phyloP scores from a whole-genome alignment of 2,113 vertebrate species.

The Lichenostomus cassidix region DNA sequence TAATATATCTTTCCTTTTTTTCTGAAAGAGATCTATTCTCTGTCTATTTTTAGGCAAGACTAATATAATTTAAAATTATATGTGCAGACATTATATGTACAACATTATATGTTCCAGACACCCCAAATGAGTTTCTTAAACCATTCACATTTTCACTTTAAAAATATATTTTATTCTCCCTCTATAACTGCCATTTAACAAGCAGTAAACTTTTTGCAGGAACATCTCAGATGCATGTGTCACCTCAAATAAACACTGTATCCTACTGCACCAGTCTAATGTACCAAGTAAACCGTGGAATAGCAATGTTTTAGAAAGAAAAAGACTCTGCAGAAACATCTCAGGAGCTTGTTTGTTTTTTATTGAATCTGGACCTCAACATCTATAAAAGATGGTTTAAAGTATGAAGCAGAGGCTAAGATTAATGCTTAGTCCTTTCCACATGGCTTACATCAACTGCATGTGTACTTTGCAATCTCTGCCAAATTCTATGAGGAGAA shows the following conservation, averaged over 20 bases:
- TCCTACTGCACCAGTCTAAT: background rate
- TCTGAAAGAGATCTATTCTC: background rate
- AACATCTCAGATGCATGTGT: background rate
- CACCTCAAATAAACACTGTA: background rate
- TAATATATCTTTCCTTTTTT: background rate
- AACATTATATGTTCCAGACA: background rate
- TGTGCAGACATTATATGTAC: background rate
- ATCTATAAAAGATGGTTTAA: background rate
- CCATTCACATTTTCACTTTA: background rate
- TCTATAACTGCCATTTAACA: background rate
- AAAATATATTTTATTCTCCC: background rate
- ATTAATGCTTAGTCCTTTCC: slow-evolving; percentile 4
- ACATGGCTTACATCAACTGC: background rate
- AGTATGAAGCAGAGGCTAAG: background rate
- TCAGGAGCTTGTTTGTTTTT: background rate
- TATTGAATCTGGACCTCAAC: background rate
- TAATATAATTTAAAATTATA: background rate
- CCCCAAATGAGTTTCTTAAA: background rate
- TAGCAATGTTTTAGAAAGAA: background rate
- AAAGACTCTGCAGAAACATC: background rate
- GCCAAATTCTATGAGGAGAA: background rate
- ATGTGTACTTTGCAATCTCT: background rate
- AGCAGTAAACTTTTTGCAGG: background rate
- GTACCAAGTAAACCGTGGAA: background rate
- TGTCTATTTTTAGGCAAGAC: background rate